A percentile compares a stretch with the other conserved stretches of the same genome.
phyloP scores from a whole-genome alignment of 2,888 invertebrate species.

The Eugnorisma glareosa region DNA sequence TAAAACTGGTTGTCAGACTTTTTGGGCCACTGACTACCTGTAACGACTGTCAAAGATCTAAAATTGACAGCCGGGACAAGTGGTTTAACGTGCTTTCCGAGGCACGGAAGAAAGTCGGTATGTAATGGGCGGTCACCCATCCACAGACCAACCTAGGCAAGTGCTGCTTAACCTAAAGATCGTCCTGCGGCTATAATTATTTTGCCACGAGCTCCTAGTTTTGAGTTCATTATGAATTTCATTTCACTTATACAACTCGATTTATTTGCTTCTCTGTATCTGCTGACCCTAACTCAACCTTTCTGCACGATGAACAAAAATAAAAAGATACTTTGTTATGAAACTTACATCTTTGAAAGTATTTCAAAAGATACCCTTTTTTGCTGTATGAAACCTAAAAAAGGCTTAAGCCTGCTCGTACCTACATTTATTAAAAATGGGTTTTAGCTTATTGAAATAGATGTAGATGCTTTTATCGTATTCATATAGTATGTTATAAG shows the following conservation, averaged over 20 bases:
- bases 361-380: constrained; percentile 43
- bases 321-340: constrained; percentile 16
- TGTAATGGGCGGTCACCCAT: too few relatives aligned
- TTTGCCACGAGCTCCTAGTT: too few relatives aligned
- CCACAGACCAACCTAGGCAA: too few relatives aligned
- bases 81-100: too few relatives aligned
- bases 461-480: constrained; percentile 37
- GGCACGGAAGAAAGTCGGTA: too few relatives aligned
- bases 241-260: neutral
- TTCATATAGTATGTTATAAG: constrained; percentile 18
- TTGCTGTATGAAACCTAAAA: constrained; percentile 43
- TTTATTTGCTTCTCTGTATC: neutral
- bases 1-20: too few relatives aligned
- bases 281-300: constrained; percentile 22
- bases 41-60: too few relatives aligned
- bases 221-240: neutral
- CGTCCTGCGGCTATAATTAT: too few relatives aligned
- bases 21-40: too few relatives aligned
- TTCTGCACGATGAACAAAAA: constrained; percentile 36
- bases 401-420: constrained; percentile 14
- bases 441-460: constrained; percentile 35
- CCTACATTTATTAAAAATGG: constrained; percentile 47
- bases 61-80: too few relatives aligned
- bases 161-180: too few relatives aligned
- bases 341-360: constrained; percentile 29